phyloP scores from a whole-genome alignment of 2,888 invertebrate species.

The Zonitis immaculata region DNA sequence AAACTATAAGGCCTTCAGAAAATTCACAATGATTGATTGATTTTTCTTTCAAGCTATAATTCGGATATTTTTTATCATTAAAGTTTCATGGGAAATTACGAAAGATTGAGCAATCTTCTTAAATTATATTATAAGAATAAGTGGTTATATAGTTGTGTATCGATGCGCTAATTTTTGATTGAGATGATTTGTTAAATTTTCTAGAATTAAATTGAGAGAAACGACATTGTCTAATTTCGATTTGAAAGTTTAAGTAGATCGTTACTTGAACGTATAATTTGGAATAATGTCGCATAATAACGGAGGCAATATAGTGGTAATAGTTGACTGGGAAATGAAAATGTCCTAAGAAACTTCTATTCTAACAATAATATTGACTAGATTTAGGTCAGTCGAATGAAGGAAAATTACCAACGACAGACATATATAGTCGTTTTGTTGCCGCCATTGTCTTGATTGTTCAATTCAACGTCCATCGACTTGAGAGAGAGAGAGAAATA shows the following conservation, averaged over 20 bases:
- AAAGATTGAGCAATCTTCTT: conserved; percentile 29
- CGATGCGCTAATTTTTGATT: conserved; percentile 25
- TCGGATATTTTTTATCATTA: too few relatives aligned
- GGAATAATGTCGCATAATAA: background rate
- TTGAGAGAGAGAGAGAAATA: background rate
- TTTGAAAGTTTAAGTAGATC: too few relatives aligned
- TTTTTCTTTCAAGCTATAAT: too few relatives aligned
- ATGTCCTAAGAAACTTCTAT: background rate
- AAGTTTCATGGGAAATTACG: conserved; percentile 27
- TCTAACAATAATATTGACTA: background rate
- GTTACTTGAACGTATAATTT: too few relatives aligned
- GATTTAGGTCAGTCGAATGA: background rate
- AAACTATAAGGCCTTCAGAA: too few relatives aligned
- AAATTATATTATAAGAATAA: conserved; percentile 28
- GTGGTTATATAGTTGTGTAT: conserved; percentile 19
- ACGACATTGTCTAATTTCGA: too few relatives aligned
- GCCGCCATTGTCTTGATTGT: background rate
- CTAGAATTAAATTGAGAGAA: too few relatives aligned
- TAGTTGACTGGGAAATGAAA: background rate
- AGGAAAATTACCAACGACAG: background rate
- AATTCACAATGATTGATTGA: background rate
- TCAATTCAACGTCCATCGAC: background rate
- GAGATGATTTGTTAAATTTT: too few relatives aligned
- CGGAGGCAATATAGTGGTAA: background rate
- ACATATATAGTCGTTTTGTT: background rate